A percentile compares a stretch with the other conserved stretches of the same genome.
These are phyloP conservation scores for Drosophila busckii DNA, from an alignment of 1,140 invertebrate genomes.

Conservation along the genomic window DNA sequence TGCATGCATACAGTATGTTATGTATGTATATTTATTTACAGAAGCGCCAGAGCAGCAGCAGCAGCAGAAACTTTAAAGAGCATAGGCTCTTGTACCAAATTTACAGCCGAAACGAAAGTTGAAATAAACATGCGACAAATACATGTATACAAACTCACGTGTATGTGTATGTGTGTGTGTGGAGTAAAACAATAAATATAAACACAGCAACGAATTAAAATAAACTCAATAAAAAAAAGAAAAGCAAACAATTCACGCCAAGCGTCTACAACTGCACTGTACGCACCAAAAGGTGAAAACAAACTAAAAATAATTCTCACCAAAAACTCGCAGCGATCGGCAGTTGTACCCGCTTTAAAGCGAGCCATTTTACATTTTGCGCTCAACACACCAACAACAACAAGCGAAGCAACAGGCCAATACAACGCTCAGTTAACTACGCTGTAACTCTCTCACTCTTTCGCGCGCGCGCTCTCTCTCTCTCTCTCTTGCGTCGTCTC, in stretches of 20 bases:
- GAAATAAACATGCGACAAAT: conserved; percentile 7
- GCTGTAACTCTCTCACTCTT: too few species aligned
- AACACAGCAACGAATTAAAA: conserved; percentile 23
- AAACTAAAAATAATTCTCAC: conserved; percentile 74
- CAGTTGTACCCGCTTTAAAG: conserved; percentile 46
- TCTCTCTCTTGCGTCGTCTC: too few species aligned
- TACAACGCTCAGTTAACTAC: too few species aligned
- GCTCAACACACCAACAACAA: conserved; percentile 3
- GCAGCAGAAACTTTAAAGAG: too few species aligned
- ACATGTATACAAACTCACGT: neutral
- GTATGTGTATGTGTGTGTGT: neutral
- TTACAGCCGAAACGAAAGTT: conserved; percentile 27
- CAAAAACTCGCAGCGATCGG: conserved; percentile 39
- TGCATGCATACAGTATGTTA: neutral
- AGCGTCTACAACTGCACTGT: conserved; percentile 36
- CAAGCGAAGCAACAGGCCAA: too few species aligned
- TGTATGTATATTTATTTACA: conserved; percentile 13
- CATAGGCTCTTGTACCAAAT: too few species aligned
- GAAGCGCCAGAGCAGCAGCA: conserved; percentile 1
- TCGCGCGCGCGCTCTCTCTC: too few species aligned
- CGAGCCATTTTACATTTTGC: conserved; percentile 29
- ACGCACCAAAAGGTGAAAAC: conserved; percentile 66
- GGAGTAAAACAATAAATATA: conserved; percentile 8
- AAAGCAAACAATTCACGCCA: neutral
- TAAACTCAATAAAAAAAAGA: conserved; percentile 17